These are phyloP conservation scores for Elmis aenea DNA, from an alignment of 2,888 invertebrate genomes.

Conservation along the genomic window DNA sequence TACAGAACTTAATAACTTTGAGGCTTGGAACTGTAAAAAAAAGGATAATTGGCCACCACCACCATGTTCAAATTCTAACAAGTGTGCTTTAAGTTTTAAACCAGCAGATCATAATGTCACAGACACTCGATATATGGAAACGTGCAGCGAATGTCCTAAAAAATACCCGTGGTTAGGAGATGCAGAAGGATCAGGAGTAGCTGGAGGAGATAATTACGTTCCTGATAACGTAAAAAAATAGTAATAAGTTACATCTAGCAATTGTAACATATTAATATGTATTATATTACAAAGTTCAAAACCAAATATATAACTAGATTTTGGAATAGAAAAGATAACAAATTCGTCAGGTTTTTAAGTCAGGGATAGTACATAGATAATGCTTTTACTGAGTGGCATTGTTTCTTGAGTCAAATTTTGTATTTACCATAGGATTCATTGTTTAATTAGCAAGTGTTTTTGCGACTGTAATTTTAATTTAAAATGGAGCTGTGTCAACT, in stretches of 20 bases:
- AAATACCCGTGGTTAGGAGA: constrained; percentile 87
- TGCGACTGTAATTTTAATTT: too few relatives aligned
- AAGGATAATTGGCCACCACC: constrained; percentile 64
- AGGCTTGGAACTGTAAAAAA: constrained; percentile 77
- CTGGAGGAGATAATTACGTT: constrained; percentile 75
- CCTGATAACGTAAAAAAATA: constrained; percentile 57
- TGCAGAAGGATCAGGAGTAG: constrained; percentile 75
- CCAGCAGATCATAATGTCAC: constrained; percentile 71
- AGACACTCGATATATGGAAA: constrained; percentile 81
- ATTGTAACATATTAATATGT: too few relatives aligned
- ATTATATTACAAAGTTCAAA: too few relatives aligned
- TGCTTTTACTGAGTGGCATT: too few relatives aligned
- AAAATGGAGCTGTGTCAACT: too few relatives aligned
- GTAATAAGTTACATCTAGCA: neutral
- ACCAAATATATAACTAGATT: too few relatives aligned
- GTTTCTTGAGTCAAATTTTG: too few relatives aligned
- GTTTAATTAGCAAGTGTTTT: too few relatives aligned
- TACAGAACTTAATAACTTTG: constrained; percentile 64
- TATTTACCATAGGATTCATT: too few relatives aligned
- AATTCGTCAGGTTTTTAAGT: too few relatives aligned
- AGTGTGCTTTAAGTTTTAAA: constrained; percentile 78
- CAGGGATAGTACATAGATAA: too few relatives aligned
- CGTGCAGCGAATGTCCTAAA: constrained; percentile 80
- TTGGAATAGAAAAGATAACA: too few relatives aligned
- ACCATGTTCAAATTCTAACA: constrained; percentile 75